These are phyloP conservation scores for Andrena praecox DNA, from an alignment of 2,888 invertebrate species.

Conservation along the genomic window DNA sequence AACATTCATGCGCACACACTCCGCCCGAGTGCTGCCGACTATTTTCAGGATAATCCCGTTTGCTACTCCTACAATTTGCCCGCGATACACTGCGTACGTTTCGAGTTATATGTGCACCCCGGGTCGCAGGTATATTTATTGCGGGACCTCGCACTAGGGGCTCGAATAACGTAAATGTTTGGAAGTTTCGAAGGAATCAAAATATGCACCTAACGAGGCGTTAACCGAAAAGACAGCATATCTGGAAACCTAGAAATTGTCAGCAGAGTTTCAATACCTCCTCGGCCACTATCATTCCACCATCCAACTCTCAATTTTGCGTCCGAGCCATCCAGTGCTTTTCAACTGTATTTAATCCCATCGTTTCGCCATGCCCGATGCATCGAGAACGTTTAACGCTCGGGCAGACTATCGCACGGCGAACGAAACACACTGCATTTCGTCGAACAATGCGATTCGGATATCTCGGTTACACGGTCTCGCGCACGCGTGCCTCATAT, in stretches of 20 bases:
- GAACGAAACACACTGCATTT: slow-evolving; percentile 35
- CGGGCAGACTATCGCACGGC: slow-evolving; percentile 32
- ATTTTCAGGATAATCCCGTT: slow-evolving; percentile 33
- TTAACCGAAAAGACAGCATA: too few species aligned
- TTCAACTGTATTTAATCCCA: slow-evolving; percentile 40
- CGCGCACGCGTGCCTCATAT: neutral
- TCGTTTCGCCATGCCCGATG: slow-evolving; percentile 29
- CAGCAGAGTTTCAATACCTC: neutral
- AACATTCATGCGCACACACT: slow-evolving; percentile 22
- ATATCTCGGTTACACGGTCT: neutral
- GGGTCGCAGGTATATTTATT: too few species aligned
- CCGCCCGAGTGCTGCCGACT: neutral
- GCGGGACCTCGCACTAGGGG: too few species aligned
- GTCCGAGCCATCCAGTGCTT: neutral
- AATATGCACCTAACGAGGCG: too few species aligned
- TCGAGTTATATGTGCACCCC: neutral
- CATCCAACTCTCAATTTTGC: neutral
- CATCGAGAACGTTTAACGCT: slow-evolving; percentile 41
- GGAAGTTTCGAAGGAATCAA: too few species aligned
- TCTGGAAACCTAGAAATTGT: too few species aligned
- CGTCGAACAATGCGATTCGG: slow-evolving; percentile 11
- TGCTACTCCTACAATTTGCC: neutral
- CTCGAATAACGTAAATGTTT: too few species aligned
- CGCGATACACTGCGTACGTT: neutral
- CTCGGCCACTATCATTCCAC: neutral